Evolutionary conservation across 2,797 vertebrate genomes (phyloP), one percentile per base, ranked within the genome.

Genomic region (Sebastes aleutianus): DNA sequence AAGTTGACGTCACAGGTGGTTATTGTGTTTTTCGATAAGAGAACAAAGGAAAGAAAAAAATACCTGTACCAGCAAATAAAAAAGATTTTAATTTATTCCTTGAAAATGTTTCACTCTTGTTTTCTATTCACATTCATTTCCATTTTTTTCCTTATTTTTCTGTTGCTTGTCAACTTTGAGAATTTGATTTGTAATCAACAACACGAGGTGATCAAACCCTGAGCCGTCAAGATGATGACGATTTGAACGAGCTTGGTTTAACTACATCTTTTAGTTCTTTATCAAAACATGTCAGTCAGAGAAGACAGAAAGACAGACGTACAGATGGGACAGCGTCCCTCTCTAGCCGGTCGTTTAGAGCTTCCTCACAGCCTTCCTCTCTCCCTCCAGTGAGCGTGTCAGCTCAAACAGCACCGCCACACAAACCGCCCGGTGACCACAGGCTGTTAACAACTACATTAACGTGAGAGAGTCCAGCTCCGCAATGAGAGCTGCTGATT

Each of bases 401-500:
- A 29, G 74, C 82, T 89, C 79, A 67, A 77, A 91, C 81, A 87
- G 91, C 85, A 81, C 89, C 87, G 86, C 91, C 92, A 87, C 91
- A 91, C 82, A 90, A 93, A 93, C 92, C 91, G 24, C 92, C 61
- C 29, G 24, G 70, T 53, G 71, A 93, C 94, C 92, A 86, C 93
- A 94, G 88, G 91, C 94, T 92, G 92, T 94, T 95, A 94, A 94
- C 94, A 92, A 87, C 90, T 89, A 86, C 89, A 94, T 92, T 92
- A 94, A 92, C 47, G 80, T 91, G 83, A 92, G 86, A 84, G 87
- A 83, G 88, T 82, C 83, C 69, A 31, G 85, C 85, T 82, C 82
- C 36, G 78, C 79, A 63, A 70, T 29, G 80, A 88, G 76, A 72
- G 76, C 73, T 7, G 47, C 72, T 79, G 84, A 88, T 86, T 89